Base-by-base conservation (phyloP, 1,140 invertebrate species). In the Calliphora vicina region DNA sequence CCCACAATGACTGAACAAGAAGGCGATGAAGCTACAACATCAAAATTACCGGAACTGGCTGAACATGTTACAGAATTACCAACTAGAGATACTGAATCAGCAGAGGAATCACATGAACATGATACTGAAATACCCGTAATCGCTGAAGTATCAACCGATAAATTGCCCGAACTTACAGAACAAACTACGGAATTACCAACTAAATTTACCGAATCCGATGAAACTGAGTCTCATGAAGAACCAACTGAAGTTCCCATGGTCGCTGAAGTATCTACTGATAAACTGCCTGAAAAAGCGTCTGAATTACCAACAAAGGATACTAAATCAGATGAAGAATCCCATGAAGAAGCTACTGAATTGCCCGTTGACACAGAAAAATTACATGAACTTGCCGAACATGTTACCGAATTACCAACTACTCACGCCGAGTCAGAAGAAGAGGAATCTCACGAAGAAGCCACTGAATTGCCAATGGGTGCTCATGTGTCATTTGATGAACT, bases 31-130 rank as follows among this genome's bases (percentile, higher is more conserved):
- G n/a, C 17, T n/a, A 17, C 26, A 83, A 23, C 80, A 27, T 78
- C 78, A 80, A 71, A 82, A 80, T 71, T 81, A 85, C 71, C 82
- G 0, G 81, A 23, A 71, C 43, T 81, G 15, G 82, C 73, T 76
- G 72, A 74, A 81, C 57, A 67, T 67, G 3, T 25, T n/a, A 67
- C 61, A 5, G 61, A 67, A 67, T 8, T 67, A 67, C 61, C 61
- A 12, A 67, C 61, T 67, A 67, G n/a, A 67, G 61, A 67, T 25
- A 23, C 9, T 23, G 61, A 57, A 57, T 57, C 50, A 57, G 50
- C 15, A 6, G 12, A 17, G 15, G 35, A 42, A 12, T 29, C 15
- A 1, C 43, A 74, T 6, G 81, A 72, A 50, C 23, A 74, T n/a
- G 71, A 25, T 12, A 12, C 81, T 25, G 50, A 8, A 17, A n/a